Conservation (phyloP, 1,140 invertebrate genomes). For the Zaprionus nigranus region DNA sequence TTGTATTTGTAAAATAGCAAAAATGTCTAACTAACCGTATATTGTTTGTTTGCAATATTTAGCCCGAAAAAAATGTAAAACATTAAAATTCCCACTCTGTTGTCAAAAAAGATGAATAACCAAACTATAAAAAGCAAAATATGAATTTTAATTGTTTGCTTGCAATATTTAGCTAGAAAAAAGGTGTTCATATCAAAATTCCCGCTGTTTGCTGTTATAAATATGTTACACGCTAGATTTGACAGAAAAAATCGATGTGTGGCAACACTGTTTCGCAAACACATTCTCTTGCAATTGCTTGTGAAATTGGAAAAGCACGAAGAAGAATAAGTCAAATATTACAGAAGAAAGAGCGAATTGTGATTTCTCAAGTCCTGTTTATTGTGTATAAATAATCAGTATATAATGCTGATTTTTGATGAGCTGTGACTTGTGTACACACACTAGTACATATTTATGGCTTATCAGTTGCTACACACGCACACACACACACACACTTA, state of each 20-base stretch:
- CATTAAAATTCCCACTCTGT: no score
- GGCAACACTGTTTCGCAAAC: not conserved
- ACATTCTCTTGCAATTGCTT: not conserved
- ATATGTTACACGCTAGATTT: no score
- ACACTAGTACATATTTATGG: slow-evolving; percentile 42
- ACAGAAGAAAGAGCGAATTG: not conserved
- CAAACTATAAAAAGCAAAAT: not conserved
- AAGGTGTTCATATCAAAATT: no score
- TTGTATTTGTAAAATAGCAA: no score
- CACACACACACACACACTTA: slow-evolving; percentile 17
- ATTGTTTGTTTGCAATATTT: no score
- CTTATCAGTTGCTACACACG: slow-evolving; percentile 60
- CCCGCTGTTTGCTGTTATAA: no score
- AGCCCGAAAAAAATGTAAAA: no score
- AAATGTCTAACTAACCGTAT: no score
- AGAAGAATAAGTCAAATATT: not conserved
- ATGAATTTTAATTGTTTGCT: not conserved
- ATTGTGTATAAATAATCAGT: slow-evolving; percentile 20
- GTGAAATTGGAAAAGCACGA: no score
- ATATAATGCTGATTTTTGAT: slow-evolving; percentile 30
- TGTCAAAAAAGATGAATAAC: no score
- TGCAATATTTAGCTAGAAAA: no score
- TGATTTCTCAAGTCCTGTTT: not conserved
- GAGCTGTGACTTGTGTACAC: slow-evolving; percentile 22
- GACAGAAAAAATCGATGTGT: no score